phyloP scores from a whole-genome alignment of 30 jellyfish, hydroid and myxozoan genomes.

The Aurelia sp. region DNA sequence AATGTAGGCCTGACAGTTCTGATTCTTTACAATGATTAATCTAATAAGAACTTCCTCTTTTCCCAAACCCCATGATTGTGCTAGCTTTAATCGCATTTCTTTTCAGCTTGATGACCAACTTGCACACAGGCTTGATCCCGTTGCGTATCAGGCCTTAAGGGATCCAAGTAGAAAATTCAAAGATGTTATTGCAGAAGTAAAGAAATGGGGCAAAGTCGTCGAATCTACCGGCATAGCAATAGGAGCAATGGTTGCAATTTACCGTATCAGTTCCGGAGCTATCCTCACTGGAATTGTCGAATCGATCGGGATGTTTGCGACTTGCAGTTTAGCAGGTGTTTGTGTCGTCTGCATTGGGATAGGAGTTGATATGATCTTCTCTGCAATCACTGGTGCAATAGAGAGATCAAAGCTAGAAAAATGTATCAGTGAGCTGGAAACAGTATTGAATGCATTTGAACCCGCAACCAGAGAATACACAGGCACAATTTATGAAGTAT shows the following conservation, averaged over 20 bases:
- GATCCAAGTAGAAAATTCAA: slow-evolving; percentile 6
- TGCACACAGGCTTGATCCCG: neutral
- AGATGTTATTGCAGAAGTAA: neutral
- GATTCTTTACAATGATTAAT: too few species aligned
- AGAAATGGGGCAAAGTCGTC: slow-evolving; percentile 8
- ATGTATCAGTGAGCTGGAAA: neutral
- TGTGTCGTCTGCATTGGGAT: neutral
- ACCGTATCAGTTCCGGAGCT: slow-evolving; percentile 16
- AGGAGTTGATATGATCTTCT: slow-evolving; percentile 5
- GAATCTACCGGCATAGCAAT: neutral
- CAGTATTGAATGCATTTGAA: neutral
- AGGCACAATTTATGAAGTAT: slow-evolving; percentile 17
- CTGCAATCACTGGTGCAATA: slow-evolving; percentile 15
- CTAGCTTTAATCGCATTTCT: neutral
- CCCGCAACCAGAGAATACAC: slow-evolving; percentile 32
- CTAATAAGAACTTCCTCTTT: too few species aligned
- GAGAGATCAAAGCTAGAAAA: slow-evolving; percentile 16
- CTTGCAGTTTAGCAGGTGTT: slow-evolving; percentile 18
- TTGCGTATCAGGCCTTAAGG: slow-evolving; percentile 7
- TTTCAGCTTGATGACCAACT: slow-evolving; percentile 12
- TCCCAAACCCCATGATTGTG: too few species aligned
- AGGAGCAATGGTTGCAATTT: slow-evolving; percentile 2
- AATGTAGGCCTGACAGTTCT: too few species aligned
- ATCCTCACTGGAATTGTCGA: neutral
- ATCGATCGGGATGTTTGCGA: neutral